Evolutionary conservation across 2,797 vertebrate species (phyloP), one percentile per base, ranked within the genome.

Genomic region (Onychomys arenicola): DNA sequence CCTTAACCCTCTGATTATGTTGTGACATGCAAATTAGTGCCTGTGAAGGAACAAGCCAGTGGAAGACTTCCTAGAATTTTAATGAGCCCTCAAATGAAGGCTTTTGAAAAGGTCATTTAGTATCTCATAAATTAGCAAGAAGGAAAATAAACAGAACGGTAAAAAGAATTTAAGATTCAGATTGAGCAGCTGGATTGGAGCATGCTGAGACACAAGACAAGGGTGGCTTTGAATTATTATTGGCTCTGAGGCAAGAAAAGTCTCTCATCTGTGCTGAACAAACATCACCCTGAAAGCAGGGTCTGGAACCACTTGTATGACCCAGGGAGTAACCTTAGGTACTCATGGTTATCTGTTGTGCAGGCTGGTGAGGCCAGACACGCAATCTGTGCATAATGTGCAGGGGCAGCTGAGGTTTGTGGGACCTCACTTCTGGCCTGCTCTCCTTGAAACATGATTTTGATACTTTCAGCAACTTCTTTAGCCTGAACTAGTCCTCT

Each of bases 91-190:
- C 78, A 57, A 85, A 93, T 71, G 69, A 96, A 96, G 81, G 69
- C 95, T 57, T 94, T 92, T 25, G 88, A 94, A 82, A 40, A 92
- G 78, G 81, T 89, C 71, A 92, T 95, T 95, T 93, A n/a, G 65
- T 85, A 76, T 89, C 89, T 97, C 81, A 92, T 85, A 97, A 97
- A 95, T 94, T 86, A 95, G 84, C 71, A 94, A 91, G 85, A 96
- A 93, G 86, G 63, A 94, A 97, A 97, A 96, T 65, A 90, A 98
- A 95, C 55, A 95, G 9, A 57, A 73, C 12, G 8, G 69, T 87
- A 73, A 17, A 73, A 85, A 96, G 90, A 82, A 65, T 76, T 94
- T 52, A 96, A 96, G 93, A 96, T 92, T 90, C 46, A 90, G 92
- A 90, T 91, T 63, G 96, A 93, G 78, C 93, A 77, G 63, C 61